These are phyloP conservation scores for Cyrtodaria siliqua DNA, from an alignment of 2,888 invertebrate species.

Conservation along the genomic window DNA sequence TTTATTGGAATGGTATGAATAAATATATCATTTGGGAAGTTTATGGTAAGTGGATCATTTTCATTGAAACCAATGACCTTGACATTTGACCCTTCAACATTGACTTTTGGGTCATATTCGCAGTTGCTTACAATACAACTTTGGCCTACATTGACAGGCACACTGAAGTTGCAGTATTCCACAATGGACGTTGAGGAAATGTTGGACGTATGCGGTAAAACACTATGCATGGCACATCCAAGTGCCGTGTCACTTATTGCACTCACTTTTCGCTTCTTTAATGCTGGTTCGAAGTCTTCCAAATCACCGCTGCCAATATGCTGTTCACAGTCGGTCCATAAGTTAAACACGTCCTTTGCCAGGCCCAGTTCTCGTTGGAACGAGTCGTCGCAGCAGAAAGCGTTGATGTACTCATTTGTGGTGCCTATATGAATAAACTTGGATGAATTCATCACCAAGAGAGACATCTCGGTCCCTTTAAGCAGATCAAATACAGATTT, in stretches of 20 bases:
- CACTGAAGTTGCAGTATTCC: slow-evolving; percentile 85
- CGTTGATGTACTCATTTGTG: slow-evolving; percentile 83
- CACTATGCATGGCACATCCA: slow-evolving; percentile 83
- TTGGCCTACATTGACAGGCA: slow-evolving; percentile 76
- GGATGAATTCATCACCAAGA: slow-evolving; percentile 85
- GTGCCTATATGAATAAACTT: slow-evolving; percentile 87
- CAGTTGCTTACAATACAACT: slow-evolving; percentile 85
- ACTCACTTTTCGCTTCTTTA: slow-evolving; percentile 28
- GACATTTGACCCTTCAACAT: neutral
- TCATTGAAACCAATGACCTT: neutral
- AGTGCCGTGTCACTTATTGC: slow-evolving; percentile 36
- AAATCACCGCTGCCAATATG: neutral
- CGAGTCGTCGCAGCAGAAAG: slow-evolving; percentile 78
- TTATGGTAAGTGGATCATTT: slow-evolving; percentile 4
- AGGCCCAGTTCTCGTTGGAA: slow-evolving; percentile 78
- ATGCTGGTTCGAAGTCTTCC: slow-evolving; percentile 5
- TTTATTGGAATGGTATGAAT: slow-evolving; percentile 82
- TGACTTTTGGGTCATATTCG: slow-evolving; percentile 51
- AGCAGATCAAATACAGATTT: slow-evolving; percentile 81
- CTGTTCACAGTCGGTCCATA: slow-evolving; percentile 51
- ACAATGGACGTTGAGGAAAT: slow-evolving; percentile 77
- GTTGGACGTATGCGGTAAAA: slow-evolving; percentile 67
- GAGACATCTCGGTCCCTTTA: slow-evolving; percentile 77
- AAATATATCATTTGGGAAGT: slow-evolving; percentile 72
- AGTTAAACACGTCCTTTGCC: slow-evolving; percentile 76